Conservation (phyloP, 2,113 vertebrate species). For the Argyrosomus japonicus region DNA sequence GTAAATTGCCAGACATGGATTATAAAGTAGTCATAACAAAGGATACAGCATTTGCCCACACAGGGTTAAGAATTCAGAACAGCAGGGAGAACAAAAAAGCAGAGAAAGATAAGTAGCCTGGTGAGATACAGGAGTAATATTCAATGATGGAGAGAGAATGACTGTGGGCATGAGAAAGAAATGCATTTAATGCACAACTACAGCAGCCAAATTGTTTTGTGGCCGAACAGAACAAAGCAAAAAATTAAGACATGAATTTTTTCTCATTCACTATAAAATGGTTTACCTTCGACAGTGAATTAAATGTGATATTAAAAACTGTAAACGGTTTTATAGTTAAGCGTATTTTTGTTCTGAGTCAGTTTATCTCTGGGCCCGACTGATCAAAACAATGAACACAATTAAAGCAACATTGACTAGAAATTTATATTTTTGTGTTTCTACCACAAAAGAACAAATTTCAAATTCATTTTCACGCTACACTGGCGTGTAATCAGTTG, state of each 20-base stretch:
- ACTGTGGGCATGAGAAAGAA: background rate
- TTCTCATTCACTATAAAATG: background rate
- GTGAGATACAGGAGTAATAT: background rate
- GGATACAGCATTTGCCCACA: background rate
- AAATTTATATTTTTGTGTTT: too few species aligned
- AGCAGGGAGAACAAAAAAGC: background rate
- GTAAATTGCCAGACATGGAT: slow-evolving; percentile 34
- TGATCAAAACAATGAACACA: background rate
- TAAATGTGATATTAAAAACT: background rate
- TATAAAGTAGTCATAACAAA: slow-evolving; percentile 28
- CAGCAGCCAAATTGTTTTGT: background rate
- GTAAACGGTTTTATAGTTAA: too few species aligned
- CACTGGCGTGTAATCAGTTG: too few species aligned
- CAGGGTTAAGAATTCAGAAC: background rate
- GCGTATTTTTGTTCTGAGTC: background rate
- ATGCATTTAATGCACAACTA: background rate
- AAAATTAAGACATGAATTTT: background rate
- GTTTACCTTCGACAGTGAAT: background rate
- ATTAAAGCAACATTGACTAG: too few species aligned
- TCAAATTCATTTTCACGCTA: too few species aligned
- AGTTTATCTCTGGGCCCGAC: background rate
- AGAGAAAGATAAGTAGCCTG: background rate
- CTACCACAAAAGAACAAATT: too few species aligned
- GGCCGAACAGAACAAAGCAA: background rate
- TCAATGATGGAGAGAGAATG: background rate